These are phyloP conservation scores for Dicyrtomina minuta DNA, from an alignment of 2,888 invertebrate species.

Conservation along the genomic window DNA sequence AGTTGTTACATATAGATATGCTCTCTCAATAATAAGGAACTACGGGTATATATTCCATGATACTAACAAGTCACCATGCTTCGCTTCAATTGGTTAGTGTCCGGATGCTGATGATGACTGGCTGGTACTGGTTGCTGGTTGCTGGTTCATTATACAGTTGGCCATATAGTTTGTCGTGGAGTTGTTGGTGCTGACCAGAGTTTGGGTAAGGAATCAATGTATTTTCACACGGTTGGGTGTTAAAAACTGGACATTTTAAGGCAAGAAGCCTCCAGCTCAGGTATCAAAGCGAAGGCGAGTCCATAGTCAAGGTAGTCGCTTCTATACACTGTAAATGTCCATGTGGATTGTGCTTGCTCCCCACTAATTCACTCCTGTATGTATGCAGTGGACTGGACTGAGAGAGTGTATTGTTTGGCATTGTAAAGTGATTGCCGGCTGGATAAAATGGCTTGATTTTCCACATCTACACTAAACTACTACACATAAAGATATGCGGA, in stretches of 20 bases:
- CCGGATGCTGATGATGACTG: too few relatives aligned
- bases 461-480: background rate
- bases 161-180: too few relatives aligned
- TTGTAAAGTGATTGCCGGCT: constrained; percentile 7
- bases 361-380: background rate
- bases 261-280: background rate
- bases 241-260: constrained; percentile 16
- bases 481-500: constrained; percentile 15
- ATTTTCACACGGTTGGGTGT: constrained; percentile 18
- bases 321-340: background rate
- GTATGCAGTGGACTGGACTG: background rate
- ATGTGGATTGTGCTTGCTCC: too few relatives aligned
- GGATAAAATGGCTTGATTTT: constrained; percentile 14
- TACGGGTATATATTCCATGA: too few relatives aligned
- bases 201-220: constrained; percentile 1
- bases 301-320: too few relatives aligned
- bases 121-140: too few relatives aligned
- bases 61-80: too few relatives aligned
- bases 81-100: too few relatives aligned
- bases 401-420: background rate
- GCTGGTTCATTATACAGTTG: too few relatives aligned
- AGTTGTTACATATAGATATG: too few relatives aligned
- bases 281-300: background rate
- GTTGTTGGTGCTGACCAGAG: too few relatives aligned
- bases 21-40: too few relatives aligned